Conservation (phyloP, 2,797 vertebrate species). For the Schizothorax lantsangensis region DNA sequence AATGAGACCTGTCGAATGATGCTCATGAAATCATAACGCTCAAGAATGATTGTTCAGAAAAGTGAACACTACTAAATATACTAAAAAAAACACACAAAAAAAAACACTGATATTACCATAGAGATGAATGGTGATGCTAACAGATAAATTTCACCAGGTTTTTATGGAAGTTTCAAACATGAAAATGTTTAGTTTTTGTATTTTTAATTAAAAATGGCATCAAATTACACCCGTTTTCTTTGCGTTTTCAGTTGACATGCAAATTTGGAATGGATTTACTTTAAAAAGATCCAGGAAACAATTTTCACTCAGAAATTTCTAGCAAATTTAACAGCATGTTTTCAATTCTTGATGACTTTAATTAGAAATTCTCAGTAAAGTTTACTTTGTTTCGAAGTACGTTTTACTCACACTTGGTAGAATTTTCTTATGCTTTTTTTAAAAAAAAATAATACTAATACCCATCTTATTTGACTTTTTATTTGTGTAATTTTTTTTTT, state of each 20-base stretch:
- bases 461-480: too few relatives aligned
- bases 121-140: not conserved
- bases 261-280: too few relatives aligned
- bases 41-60: not conserved
- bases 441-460: too few relatives aligned
- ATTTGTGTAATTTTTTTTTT: too few relatives aligned
- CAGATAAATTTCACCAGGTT: not conserved
- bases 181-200: not conserved
- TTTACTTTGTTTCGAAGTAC: too few relatives aligned
- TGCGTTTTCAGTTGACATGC: not conserved
- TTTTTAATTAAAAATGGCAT: not conserved
- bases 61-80: not conserved
- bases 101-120: not conserved
- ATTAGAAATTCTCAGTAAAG: too few relatives aligned
- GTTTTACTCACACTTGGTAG: not conserved
- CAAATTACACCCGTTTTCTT: not conserved
- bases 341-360: too few relatives aligned
- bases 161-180: not conserved
- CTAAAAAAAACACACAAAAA: too few relatives aligned
- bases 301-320: too few relatives aligned
- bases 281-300: too few relatives aligned
- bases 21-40: not conserved
- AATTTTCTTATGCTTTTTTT: not conserved
- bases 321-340: too few relatives aligned
- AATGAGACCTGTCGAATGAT: not conserved